Base-by-base conservation (phyloP, 1,140 invertebrate species). In the Drepana arcuata region DNA sequence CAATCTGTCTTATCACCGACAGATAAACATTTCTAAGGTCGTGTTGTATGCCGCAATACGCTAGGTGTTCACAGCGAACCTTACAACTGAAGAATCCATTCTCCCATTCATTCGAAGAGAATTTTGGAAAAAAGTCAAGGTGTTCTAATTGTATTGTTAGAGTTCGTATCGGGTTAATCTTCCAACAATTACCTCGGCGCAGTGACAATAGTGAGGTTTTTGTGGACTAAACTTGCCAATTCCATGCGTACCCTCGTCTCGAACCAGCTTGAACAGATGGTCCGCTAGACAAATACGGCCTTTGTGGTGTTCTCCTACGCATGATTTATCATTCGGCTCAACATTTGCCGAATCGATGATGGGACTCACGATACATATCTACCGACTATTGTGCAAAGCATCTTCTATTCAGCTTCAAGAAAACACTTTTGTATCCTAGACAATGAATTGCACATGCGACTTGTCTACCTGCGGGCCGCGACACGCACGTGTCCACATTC, bases 401-500 rank as follows among this genome's bases (percentile, higher is more conserved):
- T 40, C 61, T 27, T 38, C 48, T 64, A 71, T 75, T 66, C 65
- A 66, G 24, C 33, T 21, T 26, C 31, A 65, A 73, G 59, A 72
- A 67, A 71, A 69, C 66, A 67, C 61, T 48, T 79, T 68, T 74
- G 49, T 49, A 59, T 47, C 48, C 35, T 36, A 60, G 44, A 78
- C 74, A 79, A 72, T 73, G 46, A 50, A 46, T 59, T 75, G 67
- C 69, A 82, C 73, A 78, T 78, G 73, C 67, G 48, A 69, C 27
- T 29, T 36, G 26, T 59, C 57, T 79, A 79, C 71, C 74, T 79
- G 74, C 57, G 35, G 46, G 51, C 74, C 78, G 74, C 57, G 35
- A 46, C 50, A 64, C 74, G 74, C 78, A 82, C 78, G 74, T 82
- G 78, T 80, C 71, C 62, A 53, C 43, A 64, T 73, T 77, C 69